Evolutionary conservation across 2,113 vertebrate species (phyloP).

Genomic region (Epinephelus lanceolatus): DNA sequence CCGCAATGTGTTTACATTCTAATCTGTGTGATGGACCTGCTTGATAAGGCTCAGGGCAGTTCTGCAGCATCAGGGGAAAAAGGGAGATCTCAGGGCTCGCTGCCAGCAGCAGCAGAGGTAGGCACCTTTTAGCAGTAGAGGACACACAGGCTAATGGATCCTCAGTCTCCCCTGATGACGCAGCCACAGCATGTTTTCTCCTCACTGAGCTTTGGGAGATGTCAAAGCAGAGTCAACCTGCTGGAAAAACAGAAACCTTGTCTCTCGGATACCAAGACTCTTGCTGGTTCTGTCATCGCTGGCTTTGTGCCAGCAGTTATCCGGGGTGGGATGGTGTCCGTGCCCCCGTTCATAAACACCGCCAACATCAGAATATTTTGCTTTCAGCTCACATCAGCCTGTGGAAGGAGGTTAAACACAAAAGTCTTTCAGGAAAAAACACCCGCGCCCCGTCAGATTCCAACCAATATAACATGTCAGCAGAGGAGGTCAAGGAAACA

Average conservation of each 20-base stretch:
- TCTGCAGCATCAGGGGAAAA: conserved; percentile 60
- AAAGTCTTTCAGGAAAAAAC: conserved; percentile 23
- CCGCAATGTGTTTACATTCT: conserved; percentile 71
- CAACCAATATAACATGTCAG: conserved; percentile 10
- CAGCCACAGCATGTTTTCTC: conserved; percentile 40
- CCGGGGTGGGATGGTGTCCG: background rate
- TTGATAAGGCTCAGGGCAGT: conserved; percentile 64
- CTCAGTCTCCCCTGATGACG: conserved; percentile 39
- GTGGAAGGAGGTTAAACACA: conserved; percentile 34
- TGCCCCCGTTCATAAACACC: conserved; percentile 28
- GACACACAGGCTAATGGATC: conserved; percentile 62
- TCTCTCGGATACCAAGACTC: conserved; percentile 11
- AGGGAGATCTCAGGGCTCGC: conserved; percentile 46
- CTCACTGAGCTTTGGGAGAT: conserved; percentile 23
- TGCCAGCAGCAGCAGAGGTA: conserved; percentile 56
- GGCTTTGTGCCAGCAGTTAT: conserved; percentile 42
- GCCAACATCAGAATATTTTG: conserved; percentile 17
- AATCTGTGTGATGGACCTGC: conserved; percentile 69
- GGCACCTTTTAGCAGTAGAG: conserved; percentile 53
- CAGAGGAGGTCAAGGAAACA: conserved; percentile 25
- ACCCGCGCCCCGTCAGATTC: conserved; percentile 23
- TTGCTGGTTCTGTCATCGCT: conserved; percentile 38
- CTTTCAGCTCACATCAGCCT: conserved; percentile 17
- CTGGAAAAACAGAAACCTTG: conserved; percentile 25
- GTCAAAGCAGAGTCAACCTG: conserved; percentile 33